phyloP scores from a whole-genome alignment of 2,113 vertebrate species.

The Fukomys damarensis region DNA sequence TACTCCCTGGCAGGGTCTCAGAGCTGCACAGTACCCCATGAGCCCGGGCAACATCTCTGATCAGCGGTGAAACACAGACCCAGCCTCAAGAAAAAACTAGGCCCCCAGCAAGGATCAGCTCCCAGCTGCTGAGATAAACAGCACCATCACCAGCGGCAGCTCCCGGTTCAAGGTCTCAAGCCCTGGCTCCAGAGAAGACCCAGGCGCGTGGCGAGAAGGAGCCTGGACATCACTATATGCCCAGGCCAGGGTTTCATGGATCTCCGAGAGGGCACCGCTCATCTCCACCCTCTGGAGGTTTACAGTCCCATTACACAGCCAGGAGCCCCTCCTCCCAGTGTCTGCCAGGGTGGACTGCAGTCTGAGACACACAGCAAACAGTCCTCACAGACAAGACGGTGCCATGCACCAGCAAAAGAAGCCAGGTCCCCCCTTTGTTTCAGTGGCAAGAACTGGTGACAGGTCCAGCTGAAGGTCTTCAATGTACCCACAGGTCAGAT shows the following conservation, averaged over 20 bases:
- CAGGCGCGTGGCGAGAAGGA: fast-evolving
- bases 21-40: too few species aligned
- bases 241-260: fast-evolving
- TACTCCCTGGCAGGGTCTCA: neutral
- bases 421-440: fast-evolving
- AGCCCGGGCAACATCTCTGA: neutral
- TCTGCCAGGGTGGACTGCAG: neutral
- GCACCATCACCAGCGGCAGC: neutral
- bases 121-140: neutral
- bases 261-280: fast-evolving
- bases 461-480: neutral
- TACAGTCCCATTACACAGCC: neutral
- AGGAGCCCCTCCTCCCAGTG: too few species aligned
- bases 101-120: neutral
- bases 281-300: neutral
- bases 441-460: neutral
- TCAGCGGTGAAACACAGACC: neutral
- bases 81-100: neutral
- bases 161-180: fast-evolving
- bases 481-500: neutral
- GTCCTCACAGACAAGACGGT: neutral
- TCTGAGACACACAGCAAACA: neutral
- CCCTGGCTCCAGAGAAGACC: neutral
- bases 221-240: neutral
- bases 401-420: fast-evolving